Conservation (phyloP, 1,140 invertebrate species). For the Pogonomyrmex barbatus region DNA sequence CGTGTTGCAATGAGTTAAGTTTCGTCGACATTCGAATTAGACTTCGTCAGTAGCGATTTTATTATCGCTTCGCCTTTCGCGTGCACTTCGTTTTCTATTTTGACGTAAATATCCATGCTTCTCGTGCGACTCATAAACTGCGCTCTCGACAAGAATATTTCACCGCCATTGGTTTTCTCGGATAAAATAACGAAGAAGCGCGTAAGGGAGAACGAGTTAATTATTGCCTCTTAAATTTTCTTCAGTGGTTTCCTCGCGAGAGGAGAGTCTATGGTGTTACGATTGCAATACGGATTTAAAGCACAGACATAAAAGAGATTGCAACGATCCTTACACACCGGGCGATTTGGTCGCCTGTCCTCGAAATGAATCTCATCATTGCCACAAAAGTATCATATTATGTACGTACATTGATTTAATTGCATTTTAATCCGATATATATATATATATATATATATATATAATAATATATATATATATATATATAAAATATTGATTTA, state of each 20-base stretch:
- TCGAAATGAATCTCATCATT: conserved; percentile 75
- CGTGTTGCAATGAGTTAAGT: neutral
- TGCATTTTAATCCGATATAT: neutral
- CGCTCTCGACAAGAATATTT: neutral
- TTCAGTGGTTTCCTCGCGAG: conserved; percentile 46
- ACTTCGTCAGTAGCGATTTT: neutral
- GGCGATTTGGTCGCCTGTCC: conserved; percentile 75
- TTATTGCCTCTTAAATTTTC: neutral
- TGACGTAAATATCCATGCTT: no score
- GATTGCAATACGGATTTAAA: conserved; percentile 78
- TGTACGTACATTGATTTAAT: conserved; percentile 75
- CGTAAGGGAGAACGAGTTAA: neutral
- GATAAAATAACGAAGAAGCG: neutral
- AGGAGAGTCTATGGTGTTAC: conserved; percentile 78
- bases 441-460: no score
- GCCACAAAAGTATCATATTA: conserved; percentile 78
- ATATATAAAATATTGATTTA: neutral
- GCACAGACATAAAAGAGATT: conserved; percentile 72
- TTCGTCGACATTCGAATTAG: neutral
- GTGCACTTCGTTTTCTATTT: neutral
- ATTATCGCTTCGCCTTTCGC: neutral
- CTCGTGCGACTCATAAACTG: neutral
- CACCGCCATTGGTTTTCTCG: neutral
- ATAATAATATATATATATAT: no score
- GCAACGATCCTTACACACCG: conserved; percentile 81